phyloP scores from a whole-genome alignment of 2,113 vertebrate species.

The Urocolius indicus region DNA sequence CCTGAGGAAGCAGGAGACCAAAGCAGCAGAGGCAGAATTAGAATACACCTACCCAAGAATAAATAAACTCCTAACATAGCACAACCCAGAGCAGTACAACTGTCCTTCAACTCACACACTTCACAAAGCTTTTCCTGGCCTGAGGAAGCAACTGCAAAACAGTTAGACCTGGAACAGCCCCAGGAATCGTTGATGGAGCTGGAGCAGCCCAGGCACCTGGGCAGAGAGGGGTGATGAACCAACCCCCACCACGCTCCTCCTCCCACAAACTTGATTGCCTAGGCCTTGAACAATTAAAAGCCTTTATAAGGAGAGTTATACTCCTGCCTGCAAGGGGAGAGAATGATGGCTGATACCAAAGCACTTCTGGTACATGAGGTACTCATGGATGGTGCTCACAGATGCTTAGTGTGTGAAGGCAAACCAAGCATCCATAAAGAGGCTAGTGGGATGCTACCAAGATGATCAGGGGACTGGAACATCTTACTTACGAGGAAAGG shows the following conservation, averaged over 20 bases:
- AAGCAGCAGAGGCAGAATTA: constrained; percentile 21
- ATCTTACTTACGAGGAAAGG: too few species aligned
- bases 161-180: accelerated
- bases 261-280: background rate
- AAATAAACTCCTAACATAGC: constrained; percentile 9
- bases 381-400: background rate
- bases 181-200: accelerated
- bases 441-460: too few species aligned
- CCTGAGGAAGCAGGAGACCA: background rate
- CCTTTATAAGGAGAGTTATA: background rate
- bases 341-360: accelerated
- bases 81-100: background rate
- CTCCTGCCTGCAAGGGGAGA: background rate
- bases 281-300: background rate
- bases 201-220: background rate
- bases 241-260: background rate
- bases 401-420: accelerated
- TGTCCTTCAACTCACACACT: background rate
- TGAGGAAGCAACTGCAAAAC: background rate
- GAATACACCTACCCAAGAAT: background rate
- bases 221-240: background rate
- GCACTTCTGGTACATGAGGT: background rate
- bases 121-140: background rate
- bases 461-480: too few species aligned
- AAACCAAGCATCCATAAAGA: background rate